A percentile compares a stretch with the other conserved stretches of the same genome.
These are phyloP conservation scores for Perca flavescens DNA, from an alignment of 2,113 vertebrate species.

Conservation along the genomic window DNA sequence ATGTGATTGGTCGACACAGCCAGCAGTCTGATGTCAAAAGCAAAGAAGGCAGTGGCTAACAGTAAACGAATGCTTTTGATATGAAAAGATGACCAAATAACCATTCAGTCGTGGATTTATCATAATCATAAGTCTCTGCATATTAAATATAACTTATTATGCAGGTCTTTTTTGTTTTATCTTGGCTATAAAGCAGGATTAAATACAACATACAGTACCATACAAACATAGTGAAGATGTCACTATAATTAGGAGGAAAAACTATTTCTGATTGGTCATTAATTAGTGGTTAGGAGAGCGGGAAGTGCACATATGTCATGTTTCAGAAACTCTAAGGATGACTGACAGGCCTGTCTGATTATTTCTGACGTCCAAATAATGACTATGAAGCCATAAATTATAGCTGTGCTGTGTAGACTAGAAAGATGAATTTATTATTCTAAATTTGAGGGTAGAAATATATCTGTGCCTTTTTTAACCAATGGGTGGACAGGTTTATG, in stretches of 20 bases:
- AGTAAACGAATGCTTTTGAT: no score
- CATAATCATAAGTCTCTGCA: no score
- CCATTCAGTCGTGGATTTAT: no score
- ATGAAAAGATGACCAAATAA: no score
- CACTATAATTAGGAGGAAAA: conserved; percentile 11
- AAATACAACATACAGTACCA: not conserved
- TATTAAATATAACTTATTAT: no score
- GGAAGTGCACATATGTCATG: conserved; percentile 7
- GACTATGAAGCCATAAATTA: not conserved
- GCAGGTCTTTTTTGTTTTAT: not conserved
- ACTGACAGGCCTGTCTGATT: conserved; percentile 43
- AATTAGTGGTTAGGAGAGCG: not conserved
- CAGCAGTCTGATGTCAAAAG: no score
- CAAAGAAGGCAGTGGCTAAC: no score
- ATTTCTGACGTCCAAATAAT: not conserved
- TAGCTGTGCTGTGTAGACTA: not conserved
- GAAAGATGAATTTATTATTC: not conserved
- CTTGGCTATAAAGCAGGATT: not conserved
- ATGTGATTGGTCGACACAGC: no score
- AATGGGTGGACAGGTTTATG: conserved; percentile 6
- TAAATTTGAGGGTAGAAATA: not conserved
- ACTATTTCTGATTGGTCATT: conserved; percentile 10
- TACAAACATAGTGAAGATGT: not conserved
- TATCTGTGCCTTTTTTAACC: not conserved
- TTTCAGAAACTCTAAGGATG: conserved; percentile 13